phyloP scores from a whole-genome alignment of 2,113 vertebrate genomes.

The Sapajus apella region DNA sequence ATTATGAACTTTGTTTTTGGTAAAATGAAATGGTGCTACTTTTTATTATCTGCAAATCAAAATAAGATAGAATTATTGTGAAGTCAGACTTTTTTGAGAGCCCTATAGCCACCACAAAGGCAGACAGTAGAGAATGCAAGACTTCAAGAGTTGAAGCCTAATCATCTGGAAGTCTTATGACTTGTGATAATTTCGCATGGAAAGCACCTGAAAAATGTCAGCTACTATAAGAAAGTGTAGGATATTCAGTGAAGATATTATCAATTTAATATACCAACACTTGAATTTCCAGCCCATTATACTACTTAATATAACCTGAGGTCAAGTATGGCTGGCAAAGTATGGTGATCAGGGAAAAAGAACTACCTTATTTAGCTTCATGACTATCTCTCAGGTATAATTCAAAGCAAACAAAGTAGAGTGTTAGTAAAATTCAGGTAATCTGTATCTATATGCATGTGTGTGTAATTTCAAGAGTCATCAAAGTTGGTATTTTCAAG shows the following conservation, averaged over 20 bases:
- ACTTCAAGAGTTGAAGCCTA: background rate
- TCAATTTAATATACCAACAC: background rate
- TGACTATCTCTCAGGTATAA: background rate
- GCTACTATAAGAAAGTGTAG: background rate
- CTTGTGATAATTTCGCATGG: background rate
- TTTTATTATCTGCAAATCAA: background rate
- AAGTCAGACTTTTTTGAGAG: background rate
- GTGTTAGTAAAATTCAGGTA: background rate
- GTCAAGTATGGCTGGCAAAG: background rate
- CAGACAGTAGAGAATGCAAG: background rate
- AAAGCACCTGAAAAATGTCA: background rate
- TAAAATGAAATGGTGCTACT: background rate
- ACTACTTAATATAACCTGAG: background rate
- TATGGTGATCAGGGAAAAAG: background rate
- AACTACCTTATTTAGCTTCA: background rate
- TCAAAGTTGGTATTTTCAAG: background rate
- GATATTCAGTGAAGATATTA: background rate
- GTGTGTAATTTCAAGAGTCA: background rate
- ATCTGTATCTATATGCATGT: background rate
- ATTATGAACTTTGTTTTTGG: background rate
- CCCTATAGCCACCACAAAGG: background rate
- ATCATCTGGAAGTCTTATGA: background rate
- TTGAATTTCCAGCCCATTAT: slow-evolving; percentile 6
- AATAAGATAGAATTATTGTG: background rate
- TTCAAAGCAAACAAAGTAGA: background rate